phyloP scores from a whole-genome alignment of 2,888 invertebrate genomes.

The Luffia ferchaultella region DNA sequence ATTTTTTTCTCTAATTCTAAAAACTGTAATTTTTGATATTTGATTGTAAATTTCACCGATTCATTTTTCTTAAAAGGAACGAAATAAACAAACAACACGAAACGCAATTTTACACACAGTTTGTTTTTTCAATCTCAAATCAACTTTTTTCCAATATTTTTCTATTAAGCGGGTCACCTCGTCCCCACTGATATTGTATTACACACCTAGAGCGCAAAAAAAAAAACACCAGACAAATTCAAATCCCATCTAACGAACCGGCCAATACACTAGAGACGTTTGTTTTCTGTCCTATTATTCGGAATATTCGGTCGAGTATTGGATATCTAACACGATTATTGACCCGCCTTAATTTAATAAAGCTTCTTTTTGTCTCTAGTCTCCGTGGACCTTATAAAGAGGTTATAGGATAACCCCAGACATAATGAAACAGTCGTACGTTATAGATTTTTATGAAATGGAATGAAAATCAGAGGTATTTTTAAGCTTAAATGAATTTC shows the following conservation, averaged over 20 bases:
- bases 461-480: too few relatives aligned
- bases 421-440: too few relatives aligned
- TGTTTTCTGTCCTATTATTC: constrained; percentile 48
- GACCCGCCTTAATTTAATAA: constrained; percentile 62
- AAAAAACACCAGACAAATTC: constrained; percentile 33
- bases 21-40: too few relatives aligned
- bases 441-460: too few relatives aligned
- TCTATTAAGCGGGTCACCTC: constrained; percentile 52
- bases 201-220: constrained; percentile 47
- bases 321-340: constrained; percentile 62
- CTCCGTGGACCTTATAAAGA: constrained; percentile 6
- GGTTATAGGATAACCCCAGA: neutral
- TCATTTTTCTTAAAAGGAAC: too few relatives aligned
- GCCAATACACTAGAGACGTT: neutral
- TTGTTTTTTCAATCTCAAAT: neutral
- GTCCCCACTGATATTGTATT: constrained; percentile 45
- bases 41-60: too few relatives aligned
- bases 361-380: constrained; percentile 35
- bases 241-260: constrained; percentile 29
- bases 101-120: too few relatives aligned
- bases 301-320: constrained; percentile 43
- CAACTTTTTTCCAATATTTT: constrained; percentile 29
- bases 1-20: too few relatives aligned
- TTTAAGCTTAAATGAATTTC: too few relatives aligned
- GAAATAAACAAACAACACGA: too few relatives aligned